Percentiles rank a stretch among this genome's conserved stretches.
These are phyloP conservation scores for Thomomys bottae DNA, from an alignment of 2,113 vertebrate species.

Conservation along the genomic window DNA sequence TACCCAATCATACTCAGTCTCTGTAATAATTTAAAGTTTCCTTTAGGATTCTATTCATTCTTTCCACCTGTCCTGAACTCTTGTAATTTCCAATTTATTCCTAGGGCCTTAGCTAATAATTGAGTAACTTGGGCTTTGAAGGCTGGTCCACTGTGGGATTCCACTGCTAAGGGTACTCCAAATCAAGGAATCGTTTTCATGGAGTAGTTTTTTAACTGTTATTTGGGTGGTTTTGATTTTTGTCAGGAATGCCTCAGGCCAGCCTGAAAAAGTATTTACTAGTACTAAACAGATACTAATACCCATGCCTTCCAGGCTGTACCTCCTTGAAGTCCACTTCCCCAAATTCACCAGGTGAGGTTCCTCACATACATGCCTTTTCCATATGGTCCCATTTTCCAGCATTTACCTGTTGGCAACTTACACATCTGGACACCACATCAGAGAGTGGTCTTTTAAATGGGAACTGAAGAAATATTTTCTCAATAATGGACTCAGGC, in stretches of 20 bases:
- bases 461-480: not conserved
- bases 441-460: not conserved
- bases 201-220: not conserved
- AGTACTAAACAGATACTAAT: not conserved
- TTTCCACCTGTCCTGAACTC: not conserved
- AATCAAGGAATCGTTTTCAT: not conserved
- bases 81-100: not conserved
- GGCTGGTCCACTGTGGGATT: not conserved
- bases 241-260: no score
- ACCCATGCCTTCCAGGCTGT: no score
- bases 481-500: no score
- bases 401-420: no score
- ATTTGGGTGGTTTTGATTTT: not conserved
- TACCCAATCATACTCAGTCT: no score
- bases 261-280: not conserved
- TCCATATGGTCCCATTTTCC: no score
- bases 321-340: not conserved
- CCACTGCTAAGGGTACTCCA: not conserved
- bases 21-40: not conserved
- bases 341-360: not conserved
- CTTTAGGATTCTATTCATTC: not conserved
- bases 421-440: not conserved
- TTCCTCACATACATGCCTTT: no score
- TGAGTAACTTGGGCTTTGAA: not conserved
- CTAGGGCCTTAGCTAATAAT: not conserved